phyloP scores from a whole-genome alignment of 2,888 invertebrate species.

The Caenorhabditis macrosperma region DNA sequence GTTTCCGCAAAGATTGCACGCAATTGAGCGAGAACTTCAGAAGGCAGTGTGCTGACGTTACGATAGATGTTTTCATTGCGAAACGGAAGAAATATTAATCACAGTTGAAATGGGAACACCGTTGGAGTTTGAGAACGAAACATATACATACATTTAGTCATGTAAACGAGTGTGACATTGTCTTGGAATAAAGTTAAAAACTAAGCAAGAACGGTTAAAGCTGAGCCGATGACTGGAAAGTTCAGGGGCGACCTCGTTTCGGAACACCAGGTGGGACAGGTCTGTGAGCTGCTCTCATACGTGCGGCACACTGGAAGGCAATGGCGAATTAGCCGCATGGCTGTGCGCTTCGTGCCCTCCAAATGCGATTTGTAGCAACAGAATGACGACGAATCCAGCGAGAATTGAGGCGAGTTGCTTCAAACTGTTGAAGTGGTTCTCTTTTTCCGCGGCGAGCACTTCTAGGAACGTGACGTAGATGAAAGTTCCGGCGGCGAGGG shows the following conservation, averaged over 20 bases:
- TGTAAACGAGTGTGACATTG: not conserved
- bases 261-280: slow-evolving; percentile 3
- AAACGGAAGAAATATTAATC: no score
- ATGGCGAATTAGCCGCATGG: not conserved
- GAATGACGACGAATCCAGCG: slow-evolving; percentile 73
- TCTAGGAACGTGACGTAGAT: slow-evolving; percentile 76
- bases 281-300: not conserved
- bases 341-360: slow-evolving; percentile 32
- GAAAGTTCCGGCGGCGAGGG: slow-evolving; percentile 77
- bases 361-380: slow-evolving; percentile 30
- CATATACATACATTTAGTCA: no score
- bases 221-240: slow-evolving; percentile 7
- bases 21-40: no score
- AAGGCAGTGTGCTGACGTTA: no score
- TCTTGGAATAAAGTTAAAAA: not conserved
- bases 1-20: no score
- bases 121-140: no score
- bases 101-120: no score
- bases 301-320: not conserved
- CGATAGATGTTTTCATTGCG: no score
- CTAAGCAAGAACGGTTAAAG: not conserved
- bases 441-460: slow-evolving; percentile 66
- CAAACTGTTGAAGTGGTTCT: slow-evolving; percentile 65
- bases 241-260: slow-evolving; percentile 9
- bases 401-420: slow-evolving; percentile 73